Conservation (phyloP, 2,797 vertebrate genomes). For the Balearica regulorum region DNA sequence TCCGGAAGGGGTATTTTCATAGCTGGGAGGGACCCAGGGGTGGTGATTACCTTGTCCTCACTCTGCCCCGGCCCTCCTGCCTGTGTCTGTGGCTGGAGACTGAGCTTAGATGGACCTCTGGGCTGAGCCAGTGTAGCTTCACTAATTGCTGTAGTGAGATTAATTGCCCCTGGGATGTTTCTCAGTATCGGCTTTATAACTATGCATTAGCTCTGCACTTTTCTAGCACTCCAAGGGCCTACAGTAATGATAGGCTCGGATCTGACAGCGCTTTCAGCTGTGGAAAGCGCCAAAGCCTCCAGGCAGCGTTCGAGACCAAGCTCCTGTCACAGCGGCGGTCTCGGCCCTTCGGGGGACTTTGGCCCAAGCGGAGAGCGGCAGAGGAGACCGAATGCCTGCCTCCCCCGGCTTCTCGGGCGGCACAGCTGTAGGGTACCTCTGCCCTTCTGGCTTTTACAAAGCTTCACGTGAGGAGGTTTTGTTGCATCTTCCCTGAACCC, state of each 20-base stretch:
- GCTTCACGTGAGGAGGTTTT: background rate
- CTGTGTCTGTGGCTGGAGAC: background rate
- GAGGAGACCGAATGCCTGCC: background rate
- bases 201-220: conserved; percentile 23
- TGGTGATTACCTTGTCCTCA: background rate
- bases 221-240: background rate
- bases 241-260: background rate
- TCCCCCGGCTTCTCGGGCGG: background rate
- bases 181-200: background rate
- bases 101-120: background rate
- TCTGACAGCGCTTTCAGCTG: background rate
- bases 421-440: background rate
- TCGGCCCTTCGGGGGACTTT: background rate
- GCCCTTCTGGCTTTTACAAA: background rate
- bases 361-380: background rate
- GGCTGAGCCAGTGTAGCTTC: background rate
- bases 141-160: background rate
- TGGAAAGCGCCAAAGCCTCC: background rate
- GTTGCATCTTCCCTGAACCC: background rate
- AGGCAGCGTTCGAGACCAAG: background rate
- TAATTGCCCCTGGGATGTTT: background rate
- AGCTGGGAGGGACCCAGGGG: background rate
- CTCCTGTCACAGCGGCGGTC: rapidly evolving
- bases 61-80: background rate
- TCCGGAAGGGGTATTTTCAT: background rate